Evolutionary conservation across 2,113 vertebrate genomes (phyloP).

Genomic region (Serinus canaria): DNA sequence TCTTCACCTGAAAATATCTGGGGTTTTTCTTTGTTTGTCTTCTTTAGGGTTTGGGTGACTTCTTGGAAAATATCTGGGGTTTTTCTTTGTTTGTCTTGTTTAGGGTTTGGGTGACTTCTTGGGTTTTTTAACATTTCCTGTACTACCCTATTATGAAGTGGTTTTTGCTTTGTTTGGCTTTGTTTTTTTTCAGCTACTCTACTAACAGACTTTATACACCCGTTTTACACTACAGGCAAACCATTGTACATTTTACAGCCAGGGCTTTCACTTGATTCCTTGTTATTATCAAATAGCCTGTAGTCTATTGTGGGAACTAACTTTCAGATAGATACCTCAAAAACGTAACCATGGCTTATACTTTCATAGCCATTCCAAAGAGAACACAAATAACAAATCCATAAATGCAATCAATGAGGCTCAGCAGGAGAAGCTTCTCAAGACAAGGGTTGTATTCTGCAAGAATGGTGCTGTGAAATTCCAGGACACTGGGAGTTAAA

Average conservation of each 20-base stretch:
- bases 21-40: not conserved
- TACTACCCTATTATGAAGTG: not conserved
- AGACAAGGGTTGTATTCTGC: not conserved
- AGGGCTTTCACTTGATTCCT: not conserved
- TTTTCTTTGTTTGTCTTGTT: not conserved
- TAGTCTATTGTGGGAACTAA: not conserved
- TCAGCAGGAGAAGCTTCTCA: not conserved
- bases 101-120: not conserved
- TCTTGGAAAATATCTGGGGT: not conserved
- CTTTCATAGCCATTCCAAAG: not conserved
- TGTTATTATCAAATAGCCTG: not conserved
- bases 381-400: not conserved
- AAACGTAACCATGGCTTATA: not conserved
- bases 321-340: not conserved
- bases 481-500: not conserved
- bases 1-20: not conserved
- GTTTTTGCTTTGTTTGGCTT: not conserved
- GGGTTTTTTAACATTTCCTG: accelerated
- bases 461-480: not conserved
- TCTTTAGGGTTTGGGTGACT: not conserved
- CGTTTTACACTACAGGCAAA: not conserved
- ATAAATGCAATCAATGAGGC: not conserved
- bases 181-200: not conserved
- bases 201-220: not conserved
- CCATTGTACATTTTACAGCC: not conserved